Percentiles rank a stretch among this genome's conserved stretches.
phyloP scores from a whole-genome alignment of 1,140 invertebrate species.

The Penaeus indicus region DNA sequence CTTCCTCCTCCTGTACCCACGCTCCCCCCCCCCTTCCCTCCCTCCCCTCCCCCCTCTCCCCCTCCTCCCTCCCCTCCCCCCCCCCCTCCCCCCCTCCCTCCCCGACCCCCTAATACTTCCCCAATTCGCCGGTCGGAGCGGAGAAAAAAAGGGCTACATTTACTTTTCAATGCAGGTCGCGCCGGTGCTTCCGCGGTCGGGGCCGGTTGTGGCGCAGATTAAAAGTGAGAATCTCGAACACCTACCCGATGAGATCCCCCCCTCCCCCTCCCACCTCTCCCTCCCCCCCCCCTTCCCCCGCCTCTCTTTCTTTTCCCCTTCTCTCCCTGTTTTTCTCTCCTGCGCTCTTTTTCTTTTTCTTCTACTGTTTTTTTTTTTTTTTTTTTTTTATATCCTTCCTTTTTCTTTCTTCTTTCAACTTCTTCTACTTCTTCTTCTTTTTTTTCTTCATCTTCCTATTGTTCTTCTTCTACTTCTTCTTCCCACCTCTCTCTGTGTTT shows the following conservation, averaged over 20 bases:
- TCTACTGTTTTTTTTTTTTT: background rate
- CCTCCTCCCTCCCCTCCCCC: background rate
- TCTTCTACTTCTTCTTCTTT: background rate
- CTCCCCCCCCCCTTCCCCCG: background rate
- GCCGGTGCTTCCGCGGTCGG: too few relatives aligned
- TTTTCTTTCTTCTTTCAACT: background rate
- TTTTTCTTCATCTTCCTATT: background rate
- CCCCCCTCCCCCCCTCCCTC: too few relatives aligned
- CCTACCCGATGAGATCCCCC: background rate
- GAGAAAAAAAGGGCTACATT: too few relatives aligned
- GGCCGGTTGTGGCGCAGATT: background rate
- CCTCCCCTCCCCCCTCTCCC: background rate
- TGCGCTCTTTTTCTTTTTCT: background rate
- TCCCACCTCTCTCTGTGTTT: background rate
- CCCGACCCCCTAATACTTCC: background rate
- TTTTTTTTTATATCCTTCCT: background rate
- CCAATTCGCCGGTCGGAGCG: too few relatives aligned
- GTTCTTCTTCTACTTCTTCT: background rate
- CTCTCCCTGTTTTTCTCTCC: too few relatives aligned
- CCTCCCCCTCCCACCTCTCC: background rate
- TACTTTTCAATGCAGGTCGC: too few relatives aligned
- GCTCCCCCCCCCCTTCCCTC: too few relatives aligned
- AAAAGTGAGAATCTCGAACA: slow-evolving; percentile 3
- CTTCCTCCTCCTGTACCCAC: too few relatives aligned
- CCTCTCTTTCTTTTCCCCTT: background rate